A percentile compares a stretch with the other conserved stretches of the same genome.
Evolutionary conservation across 2,888 invertebrate species (phyloP).

Genomic region (Meloe dianella): DNA sequence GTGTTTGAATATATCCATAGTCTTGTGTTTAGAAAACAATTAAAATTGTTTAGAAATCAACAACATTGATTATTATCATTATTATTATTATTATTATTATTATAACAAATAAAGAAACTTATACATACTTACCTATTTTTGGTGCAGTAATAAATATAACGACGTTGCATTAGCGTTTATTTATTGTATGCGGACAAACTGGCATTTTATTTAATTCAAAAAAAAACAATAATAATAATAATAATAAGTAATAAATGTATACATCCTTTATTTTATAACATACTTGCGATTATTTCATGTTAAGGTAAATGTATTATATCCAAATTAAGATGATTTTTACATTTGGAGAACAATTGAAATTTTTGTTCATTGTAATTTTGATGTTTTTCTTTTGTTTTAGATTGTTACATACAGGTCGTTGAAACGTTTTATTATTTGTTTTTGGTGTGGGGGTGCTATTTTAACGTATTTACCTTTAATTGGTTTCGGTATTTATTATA

Average conservation of each 20-base stretch:
- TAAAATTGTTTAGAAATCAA: no score
- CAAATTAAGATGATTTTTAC: conserved; percentile 7
- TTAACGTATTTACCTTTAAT: conserved; percentile 78
- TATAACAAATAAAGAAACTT: not conserved
- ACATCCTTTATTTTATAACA: not conserved
- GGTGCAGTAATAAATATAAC: conserved; percentile 20
- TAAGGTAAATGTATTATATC: conserved; percentile 6
- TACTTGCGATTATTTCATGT: not conserved
- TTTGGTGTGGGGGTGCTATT: conserved; percentile 73
- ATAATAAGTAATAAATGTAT: no score
- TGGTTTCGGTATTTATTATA: conserved; percentile 77
- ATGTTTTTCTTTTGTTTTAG: conserved; percentile 61
- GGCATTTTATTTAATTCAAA: conserved; percentile 7
- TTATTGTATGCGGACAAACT: conserved; percentile 15
- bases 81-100: no score
- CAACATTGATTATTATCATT: no score
- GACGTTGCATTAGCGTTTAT: conserved; percentile 14
- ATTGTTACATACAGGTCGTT: conserved; percentile 81
- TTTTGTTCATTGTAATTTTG: no score
- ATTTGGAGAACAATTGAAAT: conserved; percentile 11
- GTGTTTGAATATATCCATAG: no score
- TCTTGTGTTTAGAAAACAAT: no score
- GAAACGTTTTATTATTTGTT: conserved; percentile 70
- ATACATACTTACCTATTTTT: conserved; percentile 1
- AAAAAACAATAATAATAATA: not conserved